Evolutionary conservation across 2,113 vertebrate species (phyloP).

Genomic region (Crotalus viridis): DNA sequence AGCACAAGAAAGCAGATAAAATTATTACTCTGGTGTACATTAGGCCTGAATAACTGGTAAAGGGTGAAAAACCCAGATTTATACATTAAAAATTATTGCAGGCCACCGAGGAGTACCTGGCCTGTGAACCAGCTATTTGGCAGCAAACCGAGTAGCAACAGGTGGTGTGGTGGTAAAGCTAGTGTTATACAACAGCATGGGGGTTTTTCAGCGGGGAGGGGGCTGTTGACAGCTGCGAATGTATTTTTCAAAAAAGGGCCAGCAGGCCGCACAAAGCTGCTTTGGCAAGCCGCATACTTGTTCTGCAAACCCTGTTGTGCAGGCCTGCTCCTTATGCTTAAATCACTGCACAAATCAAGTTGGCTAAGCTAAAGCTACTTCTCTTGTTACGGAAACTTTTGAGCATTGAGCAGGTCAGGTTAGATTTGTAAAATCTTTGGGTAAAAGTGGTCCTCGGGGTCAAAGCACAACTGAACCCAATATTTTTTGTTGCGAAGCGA

Average conservation of each 20-base stretch:
- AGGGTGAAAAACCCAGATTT: not conserved
- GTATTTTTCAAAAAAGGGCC: not conserved
- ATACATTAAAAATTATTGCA: not conserved
- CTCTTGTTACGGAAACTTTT: not conserved
- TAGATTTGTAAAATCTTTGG: not conserved
- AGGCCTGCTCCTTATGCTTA: not conserved
- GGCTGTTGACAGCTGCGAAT: not conserved
- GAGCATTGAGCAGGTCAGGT: not conserved
- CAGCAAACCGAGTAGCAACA: not conserved
- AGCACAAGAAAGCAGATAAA: not conserved
- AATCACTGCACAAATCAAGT: not conserved
- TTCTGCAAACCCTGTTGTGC: not conserved
- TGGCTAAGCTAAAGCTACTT: not conserved
- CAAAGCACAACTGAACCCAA: too few relatives aligned
- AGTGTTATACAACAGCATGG: not conserved
- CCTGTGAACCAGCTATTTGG: not conserved
- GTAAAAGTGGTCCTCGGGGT: too few relatives aligned
- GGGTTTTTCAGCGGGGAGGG: too few relatives aligned
- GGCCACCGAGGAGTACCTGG: not conserved
- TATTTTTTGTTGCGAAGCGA: too few relatives aligned
- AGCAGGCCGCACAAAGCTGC: not conserved
- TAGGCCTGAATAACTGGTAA: not conserved
- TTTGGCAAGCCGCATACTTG: not conserved
- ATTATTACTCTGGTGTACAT: not conserved
- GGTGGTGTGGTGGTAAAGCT: not conserved